Evolutionary conservation across 2,888 invertebrate species (phyloP).

Genomic region (Auanema freiburgensis): DNA sequence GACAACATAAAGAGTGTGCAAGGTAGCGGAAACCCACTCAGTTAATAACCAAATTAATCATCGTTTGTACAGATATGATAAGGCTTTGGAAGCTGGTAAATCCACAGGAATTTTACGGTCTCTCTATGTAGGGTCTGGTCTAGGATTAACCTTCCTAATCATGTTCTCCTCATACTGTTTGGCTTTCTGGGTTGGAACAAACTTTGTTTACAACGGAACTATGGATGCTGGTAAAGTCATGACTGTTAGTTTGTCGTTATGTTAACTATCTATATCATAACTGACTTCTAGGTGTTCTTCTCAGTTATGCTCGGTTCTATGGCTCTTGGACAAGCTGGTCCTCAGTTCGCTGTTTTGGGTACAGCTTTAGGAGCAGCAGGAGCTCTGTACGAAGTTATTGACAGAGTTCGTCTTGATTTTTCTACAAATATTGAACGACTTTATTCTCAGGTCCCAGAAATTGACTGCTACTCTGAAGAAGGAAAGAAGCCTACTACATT

Average conservation of each 20-base stretch:
- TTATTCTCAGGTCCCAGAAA: conserved; percentile 44
- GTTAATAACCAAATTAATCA: neutral
- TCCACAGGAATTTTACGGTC: conserved; percentile 56
- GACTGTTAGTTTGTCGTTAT: conserved; percentile 50
- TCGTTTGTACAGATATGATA: conserved; percentile 49
- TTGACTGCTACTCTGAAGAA: conserved; percentile 41
- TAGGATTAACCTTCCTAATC: conserved; percentile 63
- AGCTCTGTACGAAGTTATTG: conserved; percentile 67
- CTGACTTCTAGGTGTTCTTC: conserved; percentile 68
- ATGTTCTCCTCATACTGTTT: conserved; percentile 64
- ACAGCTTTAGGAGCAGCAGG: conserved; percentile 78
- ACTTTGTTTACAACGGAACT: conserved; percentile 36
- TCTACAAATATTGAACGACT: neutral
- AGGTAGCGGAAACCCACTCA: conserved; percentile 35
- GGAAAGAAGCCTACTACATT: conserved; percentile 65
- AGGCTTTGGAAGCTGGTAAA: conserved; percentile 50
- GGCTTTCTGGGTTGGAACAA: conserved; percentile 59
- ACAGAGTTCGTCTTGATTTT: conserved; percentile 54
- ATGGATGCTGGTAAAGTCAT: conserved; percentile 39
- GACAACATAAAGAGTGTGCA: conserved; percentile 37
- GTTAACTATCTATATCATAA: no score
- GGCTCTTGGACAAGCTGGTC: conserved; percentile 77
- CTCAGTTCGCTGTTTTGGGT: conserved; percentile 79
- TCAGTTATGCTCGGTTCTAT: conserved; percentile 67
- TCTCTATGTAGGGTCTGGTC: conserved; percentile 62